These are phyloP conservation scores for Lepidocolaptes lacrymiger DNA, from an alignment of 2,797 vertebrate genomes.

Conservation along the genomic window DNA sequence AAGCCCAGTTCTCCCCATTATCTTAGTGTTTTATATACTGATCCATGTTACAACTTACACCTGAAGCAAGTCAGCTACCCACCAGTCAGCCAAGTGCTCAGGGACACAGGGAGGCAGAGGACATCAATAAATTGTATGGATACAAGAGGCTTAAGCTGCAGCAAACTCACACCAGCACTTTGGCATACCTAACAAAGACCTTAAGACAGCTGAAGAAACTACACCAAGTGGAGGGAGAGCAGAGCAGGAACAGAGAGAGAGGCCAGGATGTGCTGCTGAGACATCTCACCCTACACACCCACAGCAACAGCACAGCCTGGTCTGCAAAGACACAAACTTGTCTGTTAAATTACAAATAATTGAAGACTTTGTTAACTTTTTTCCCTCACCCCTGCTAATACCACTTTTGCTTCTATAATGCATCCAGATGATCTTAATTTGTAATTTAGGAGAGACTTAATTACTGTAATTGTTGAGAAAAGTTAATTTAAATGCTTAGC, in stretches of 20 bases:
- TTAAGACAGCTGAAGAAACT: background rate
- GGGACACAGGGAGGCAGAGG: background rate
- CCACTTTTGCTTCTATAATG: conserved; percentile 8
- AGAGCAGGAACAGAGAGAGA: background rate
- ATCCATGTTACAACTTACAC: background rate
- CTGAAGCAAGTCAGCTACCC: background rate
- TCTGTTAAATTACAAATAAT: background rate
- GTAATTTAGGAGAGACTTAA: conserved; percentile 54
- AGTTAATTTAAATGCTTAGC: conserved; percentile 52
- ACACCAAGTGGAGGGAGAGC: background rate
- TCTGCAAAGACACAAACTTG: background rate
- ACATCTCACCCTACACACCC: background rate
- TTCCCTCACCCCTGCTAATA: background rate
- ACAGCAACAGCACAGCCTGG: background rate
- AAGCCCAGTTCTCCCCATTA: background rate
- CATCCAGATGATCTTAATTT: conserved; percentile 58
- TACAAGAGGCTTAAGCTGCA: background rate
- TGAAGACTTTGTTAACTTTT: background rate
- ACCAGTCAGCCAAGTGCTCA: background rate
- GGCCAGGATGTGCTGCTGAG: background rate
- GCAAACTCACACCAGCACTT: background rate
- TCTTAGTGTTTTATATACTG: background rate
- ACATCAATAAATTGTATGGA: background rate
- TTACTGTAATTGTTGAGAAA: conserved; percentile 55
- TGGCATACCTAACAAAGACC: background rate